Conservation (phyloP, 2,113 vertebrate species). For the Cyanoliseus patagonus region DNA sequence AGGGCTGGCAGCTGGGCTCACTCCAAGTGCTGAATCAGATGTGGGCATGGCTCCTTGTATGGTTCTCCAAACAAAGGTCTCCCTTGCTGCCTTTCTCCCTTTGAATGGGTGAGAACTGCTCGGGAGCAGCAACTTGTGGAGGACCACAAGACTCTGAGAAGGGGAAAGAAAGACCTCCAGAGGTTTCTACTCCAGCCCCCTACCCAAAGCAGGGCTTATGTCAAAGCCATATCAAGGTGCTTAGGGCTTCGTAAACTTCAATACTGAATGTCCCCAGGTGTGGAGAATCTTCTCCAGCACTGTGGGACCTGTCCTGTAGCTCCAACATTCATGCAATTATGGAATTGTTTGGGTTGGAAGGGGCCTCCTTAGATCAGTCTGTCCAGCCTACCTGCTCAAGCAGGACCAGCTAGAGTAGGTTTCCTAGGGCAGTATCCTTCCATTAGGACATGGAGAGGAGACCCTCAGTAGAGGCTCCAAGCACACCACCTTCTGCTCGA, state of each 20-base stretch:
- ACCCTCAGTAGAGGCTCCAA: not conserved
- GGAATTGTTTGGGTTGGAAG: not conserved
- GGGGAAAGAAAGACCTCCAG: not conserved
- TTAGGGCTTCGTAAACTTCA: not conserved
- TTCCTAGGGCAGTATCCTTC: not conserved
- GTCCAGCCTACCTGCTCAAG: not conserved
- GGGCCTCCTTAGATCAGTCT: not conserved
- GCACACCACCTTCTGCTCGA: fast-evolving
- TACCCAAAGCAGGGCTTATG: not conserved
- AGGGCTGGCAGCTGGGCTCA: not conserved
- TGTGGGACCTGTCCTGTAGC: not conserved
- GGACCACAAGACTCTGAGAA: not conserved
- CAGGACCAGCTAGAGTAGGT: not conserved
- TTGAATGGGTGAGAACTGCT: not conserved
- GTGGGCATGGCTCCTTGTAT: fast-evolving
- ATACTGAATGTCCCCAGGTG: fast-evolving
- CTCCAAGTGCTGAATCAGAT: not conserved
- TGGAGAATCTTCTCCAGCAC: not conserved
- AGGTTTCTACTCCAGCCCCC: not conserved
- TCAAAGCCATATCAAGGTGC: not conserved
- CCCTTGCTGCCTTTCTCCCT: not conserved
- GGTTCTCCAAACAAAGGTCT: not conserved
- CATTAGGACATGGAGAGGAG: not conserved
- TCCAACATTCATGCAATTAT: not conserved
- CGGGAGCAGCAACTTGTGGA: not conserved